A percentile compares a stretch with the other conserved stretches of the same genome.
phyloP scores from a whole-genome alignment of 1,140 invertebrate species.

The Scylla paramamosain region DNA sequence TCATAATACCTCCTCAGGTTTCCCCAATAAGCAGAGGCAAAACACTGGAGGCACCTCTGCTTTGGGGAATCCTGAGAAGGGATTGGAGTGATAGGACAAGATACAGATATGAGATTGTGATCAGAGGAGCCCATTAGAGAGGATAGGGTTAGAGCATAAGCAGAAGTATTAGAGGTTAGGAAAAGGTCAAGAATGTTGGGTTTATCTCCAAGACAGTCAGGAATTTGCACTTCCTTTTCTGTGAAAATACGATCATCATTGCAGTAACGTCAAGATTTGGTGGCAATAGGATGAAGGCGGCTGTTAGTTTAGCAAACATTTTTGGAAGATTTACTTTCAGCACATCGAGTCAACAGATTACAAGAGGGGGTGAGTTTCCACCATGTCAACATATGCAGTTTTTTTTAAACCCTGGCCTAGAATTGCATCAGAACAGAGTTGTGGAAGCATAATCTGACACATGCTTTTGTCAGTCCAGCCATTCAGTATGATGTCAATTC shows the following conservation, averaged over 20 bases:
- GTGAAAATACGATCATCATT: conserved; percentile 5
- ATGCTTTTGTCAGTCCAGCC: not conserved
- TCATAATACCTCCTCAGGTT: too few relatives aligned
- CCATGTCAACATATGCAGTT: conserved; percentile 15
- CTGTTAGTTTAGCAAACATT: conserved; percentile 53
- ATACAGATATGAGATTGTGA: too few relatives aligned
- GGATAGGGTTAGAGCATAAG: too few relatives aligned
- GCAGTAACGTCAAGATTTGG: conserved; percentile 44
- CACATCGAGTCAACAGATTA: conserved; percentile 39
- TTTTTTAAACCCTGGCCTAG: conserved; percentile 12
- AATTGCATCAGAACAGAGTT: conserved; percentile 51
- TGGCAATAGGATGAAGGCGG: conserved; percentile 51
- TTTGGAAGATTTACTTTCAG: conserved; percentile 28
- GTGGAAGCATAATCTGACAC: conserved; percentile 39
- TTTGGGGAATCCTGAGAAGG: too few relatives aligned
- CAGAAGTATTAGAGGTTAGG: too few relatives aligned
- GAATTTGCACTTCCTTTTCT: not conserved
- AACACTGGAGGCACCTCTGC: too few relatives aligned
- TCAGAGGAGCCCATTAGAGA: too few relatives aligned
- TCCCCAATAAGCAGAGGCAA: too few relatives aligned
- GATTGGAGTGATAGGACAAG: too few relatives aligned
- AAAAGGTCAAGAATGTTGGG: too few relatives aligned
- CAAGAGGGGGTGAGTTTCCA: conserved; percentile 54
- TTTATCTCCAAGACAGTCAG: too few relatives aligned
- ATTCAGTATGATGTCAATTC: conserved; percentile 47